Base-by-base conservation (phyloP, 2,888 invertebrate genomes). In the Drymonia ruficornis region DNA sequence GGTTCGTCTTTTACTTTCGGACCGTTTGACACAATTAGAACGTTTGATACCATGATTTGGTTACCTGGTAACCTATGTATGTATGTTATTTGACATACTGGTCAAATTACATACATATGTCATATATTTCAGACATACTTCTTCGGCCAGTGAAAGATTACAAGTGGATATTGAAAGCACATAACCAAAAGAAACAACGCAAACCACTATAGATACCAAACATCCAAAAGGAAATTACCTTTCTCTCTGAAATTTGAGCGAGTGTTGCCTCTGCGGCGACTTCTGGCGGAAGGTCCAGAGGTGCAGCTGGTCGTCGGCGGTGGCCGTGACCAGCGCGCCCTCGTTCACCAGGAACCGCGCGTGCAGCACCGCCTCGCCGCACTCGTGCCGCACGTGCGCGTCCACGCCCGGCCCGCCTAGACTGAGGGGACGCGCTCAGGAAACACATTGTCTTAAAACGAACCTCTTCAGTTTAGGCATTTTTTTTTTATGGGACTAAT, bases 211-310 rank as follows among this genome's bases (percentile, higher is more conserved):
- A 28, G n/a, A n/a, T n/a, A 31, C 31, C 11, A 31, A 36, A 36
- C n/a, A 36, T 36, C 36, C 13, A 36, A 1, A 15, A 43, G 31
- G 16, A 47, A 93, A 89, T 45, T 88, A 97, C 99, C 97, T 96
- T 93, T 99, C 99, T 81, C 98, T 95, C 91, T 98, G 98, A 92
- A 99, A 99, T 93, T 99, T 99, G 84, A 99, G 95, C 74, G 98
- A 97, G 93, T 99, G 99, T 72, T 99, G 97, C 78, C 99, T 95
- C 93, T 98, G 98, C 57, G 99, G 98, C 70, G 94, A 95, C 93
- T 98, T 98, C 95, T 98, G 97, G 76, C 98, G 94, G 93, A 98
- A 97, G 93, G 97, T 99, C 99, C 99, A 99, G 74, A 99, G 95
- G 92, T 99, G 99, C 58, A 99, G 93, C 77, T 96, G 96, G 92